Evolutionary conservation across 2,888 invertebrate species (phyloP).

Genomic region (Xylota sylvarum): DNA sequence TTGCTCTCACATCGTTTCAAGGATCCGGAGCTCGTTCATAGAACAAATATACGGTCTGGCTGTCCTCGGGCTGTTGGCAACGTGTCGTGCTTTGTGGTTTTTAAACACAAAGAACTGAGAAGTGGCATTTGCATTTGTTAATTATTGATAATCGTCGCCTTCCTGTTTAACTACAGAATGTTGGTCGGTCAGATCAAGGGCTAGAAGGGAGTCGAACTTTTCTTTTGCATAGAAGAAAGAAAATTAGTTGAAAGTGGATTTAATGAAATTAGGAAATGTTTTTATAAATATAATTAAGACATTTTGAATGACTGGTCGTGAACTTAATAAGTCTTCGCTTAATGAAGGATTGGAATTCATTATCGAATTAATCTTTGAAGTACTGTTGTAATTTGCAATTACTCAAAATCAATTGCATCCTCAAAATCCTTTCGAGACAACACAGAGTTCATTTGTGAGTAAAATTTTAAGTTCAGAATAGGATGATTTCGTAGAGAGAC

Average conservation of each 20-base stretch:
- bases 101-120: slow-evolving; percentile 58
- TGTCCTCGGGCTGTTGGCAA: slow-evolving; percentile 20
- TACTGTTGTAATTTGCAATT: too few relatives aligned
- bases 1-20: slow-evolving; percentile 61
- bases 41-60: slow-evolving; percentile 59
- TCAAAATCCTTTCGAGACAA: too few relatives aligned
- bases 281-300: slow-evolving; percentile 34
- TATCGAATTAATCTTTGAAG: too few relatives aligned
- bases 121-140: slow-evolving; percentile 74
- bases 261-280: slow-evolving; percentile 50
- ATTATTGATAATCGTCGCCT: slow-evolving; percentile 75
- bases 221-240: background rate
- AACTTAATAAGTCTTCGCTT: background rate
- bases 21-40: slow-evolving; percentile 57
- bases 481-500: too few relatives aligned
- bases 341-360: too few relatives aligned
- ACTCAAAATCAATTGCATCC: too few relatives aligned
- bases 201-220: background rate
- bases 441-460: too few relatives aligned
- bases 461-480: too few relatives aligned
- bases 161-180: slow-evolving; percentile 59
- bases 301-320: slow-evolving; percentile 27
- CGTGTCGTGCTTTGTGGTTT: slow-evolving; percentile 70
- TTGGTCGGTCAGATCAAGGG: background rate
- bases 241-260: slow-evolving; percentile 23